Evolutionary conservation across 2,113 vertebrate genomes (phyloP), one percentile per base, ranked within the genome.

Genomic region (Macquaria ambigua): DNA sequence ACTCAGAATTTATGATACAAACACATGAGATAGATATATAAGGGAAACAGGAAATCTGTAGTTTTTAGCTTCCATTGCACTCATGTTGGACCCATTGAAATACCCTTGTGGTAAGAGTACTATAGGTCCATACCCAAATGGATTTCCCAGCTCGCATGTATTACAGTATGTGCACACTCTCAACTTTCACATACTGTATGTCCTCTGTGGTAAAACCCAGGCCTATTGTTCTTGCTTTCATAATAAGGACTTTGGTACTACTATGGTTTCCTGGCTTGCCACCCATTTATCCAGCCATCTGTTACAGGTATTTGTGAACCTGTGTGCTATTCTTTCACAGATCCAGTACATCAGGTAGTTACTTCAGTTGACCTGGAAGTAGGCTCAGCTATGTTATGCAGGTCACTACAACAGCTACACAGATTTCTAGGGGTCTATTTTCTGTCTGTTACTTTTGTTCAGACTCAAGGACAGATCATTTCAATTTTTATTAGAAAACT

Each of bases 31-130:
- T 55, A 63, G 16, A 64, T 52, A 23, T 34, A 59, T 69, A 39
- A 41, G 74, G 7, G 69, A 74, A 70, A 68, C 37, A 31, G 46
- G 59, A 70, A 61, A 83, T 59, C 46, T 21, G 41, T 23, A 56
- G 76, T 18, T 10, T 34, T 34, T 25, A 48, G 43, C 37, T 25
- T 31, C 39, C 15, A 2, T n/a, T 31, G 23, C n/a, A 31, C 34
- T 58, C 5, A 3, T 66, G 41, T 39, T 37, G 31, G 37, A 69
- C 31, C n/a, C 21, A 53, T 56, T 34, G 34, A 68, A 61, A 46
- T 76, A 66, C 58, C 23, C 55, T 23, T 28, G 52, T 79, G 61
- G 68, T 72, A 8, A 67, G 77, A 66, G 77, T 64, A 39, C 18
- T 25, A 63, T 18, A 64, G 25, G 43, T n/a, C 66, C 23, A 34